phyloP scores from a whole-genome alignment of 2,797 vertebrate genomes.

The Buphagus erythrorhynchus region DNA sequence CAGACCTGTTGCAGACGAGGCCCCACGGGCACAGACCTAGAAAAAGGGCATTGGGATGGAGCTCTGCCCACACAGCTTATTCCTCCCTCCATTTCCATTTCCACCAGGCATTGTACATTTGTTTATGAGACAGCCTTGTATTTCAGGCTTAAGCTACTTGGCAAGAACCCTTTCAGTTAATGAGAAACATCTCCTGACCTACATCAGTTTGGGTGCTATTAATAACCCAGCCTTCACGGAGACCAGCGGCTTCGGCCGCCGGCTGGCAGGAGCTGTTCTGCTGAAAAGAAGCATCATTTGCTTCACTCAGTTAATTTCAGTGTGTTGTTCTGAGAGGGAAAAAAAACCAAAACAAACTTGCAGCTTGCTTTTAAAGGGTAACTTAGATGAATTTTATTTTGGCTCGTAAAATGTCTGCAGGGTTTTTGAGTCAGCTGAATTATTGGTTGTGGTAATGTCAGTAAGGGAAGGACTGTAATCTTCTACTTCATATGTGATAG shows the following conservation, averaged over 20 bases:
- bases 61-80: neutral
- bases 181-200: slow-evolving; percentile 68
- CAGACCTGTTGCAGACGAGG: neutral
- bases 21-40: neutral
- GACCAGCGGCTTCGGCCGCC: neutral
- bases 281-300: slow-evolving; percentile 35
- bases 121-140: slow-evolving; percentile 47
- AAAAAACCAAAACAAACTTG: neutral
- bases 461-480: neutral
- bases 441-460: neutral
- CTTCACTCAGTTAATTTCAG: neutral
- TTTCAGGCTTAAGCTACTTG: slow-evolving; percentile 56
- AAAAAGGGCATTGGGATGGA: neutral
- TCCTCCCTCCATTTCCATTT: slow-evolving; percentile 15
- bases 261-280: neutral
- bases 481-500: neutral
- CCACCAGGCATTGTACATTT: slow-evolving; percentile 26
- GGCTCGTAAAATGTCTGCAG: neutral
- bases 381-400: neutral
- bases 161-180: slow-evolving; percentile 55
- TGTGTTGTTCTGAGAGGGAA: neutral
- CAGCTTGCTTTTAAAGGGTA: neutral
- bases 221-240: slow-evolving; percentile 34
- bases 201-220: slow-evolving; percentile 63
- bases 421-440: slow-evolving; percentile 29